A percentile compares a stretch with the other conserved stretches of the same genome.
These are phyloP conservation scores for Motacilla alba DNA, from an alignment of 2,113 vertebrate species.

Conservation along the genomic window DNA sequence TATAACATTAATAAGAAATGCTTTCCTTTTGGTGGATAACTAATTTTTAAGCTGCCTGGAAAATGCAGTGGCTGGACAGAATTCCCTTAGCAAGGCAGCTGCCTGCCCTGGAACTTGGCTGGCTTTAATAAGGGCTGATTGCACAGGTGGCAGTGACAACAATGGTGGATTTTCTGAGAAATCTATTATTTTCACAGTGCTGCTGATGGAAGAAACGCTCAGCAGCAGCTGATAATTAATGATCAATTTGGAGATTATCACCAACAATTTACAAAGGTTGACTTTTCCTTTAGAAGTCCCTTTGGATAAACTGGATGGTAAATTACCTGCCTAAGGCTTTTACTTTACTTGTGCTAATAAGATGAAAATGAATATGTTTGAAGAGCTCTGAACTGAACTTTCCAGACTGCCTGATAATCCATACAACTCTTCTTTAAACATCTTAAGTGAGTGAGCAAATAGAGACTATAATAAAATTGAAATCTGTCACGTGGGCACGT, in stretches of 20 bases:
- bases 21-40: background rate
- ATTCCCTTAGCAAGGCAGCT: background rate
- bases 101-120: background rate
- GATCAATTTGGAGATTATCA: slow-evolving; percentile 49
- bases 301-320: slow-evolving; percentile 48
- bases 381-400: slow-evolving; percentile 35
- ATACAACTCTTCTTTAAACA: slow-evolving; percentile 57
- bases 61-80: background rate
- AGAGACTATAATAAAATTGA: slow-evolving; percentile 35
- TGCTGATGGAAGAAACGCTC: background rate
- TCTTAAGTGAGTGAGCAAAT: slow-evolving; percentile 51
- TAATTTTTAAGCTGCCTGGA: background rate
- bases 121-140: background rate
- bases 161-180: slow-evolving; percentile 16
- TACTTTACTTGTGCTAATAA: slow-evolving; percentile 37
- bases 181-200: slow-evolving; percentile 41
- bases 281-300: slow-evolving; percentile 45
- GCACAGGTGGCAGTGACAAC: background rate
- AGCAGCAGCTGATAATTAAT: slow-evolving; percentile 46
- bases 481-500: background rate
- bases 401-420: slow-evolving; percentile 42
- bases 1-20: background rate
- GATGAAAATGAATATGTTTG: slow-evolving; percentile 41
- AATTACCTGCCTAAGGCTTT: slow-evolving; percentile 56
- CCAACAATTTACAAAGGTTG: slow-evolving; percentile 50